Evolutionary conservation across 2,888 invertebrate species (phyloP).

Genomic region (Pheosia tremula): DNA sequence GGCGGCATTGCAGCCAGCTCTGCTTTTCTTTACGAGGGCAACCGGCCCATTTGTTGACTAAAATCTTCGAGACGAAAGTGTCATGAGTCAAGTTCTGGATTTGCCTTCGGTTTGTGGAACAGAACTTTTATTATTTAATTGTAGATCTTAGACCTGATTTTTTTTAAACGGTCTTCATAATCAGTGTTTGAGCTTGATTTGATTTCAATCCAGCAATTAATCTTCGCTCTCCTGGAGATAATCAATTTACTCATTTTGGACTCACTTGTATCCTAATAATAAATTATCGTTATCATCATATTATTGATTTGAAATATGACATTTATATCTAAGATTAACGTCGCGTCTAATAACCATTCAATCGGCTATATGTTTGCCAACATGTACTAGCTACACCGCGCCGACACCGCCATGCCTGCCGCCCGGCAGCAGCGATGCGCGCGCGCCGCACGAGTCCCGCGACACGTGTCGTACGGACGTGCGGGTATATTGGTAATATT

Average conservation of each 20-base stretch:
- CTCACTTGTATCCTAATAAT: background rate
- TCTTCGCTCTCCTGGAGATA: background rate
- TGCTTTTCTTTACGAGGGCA: no score
- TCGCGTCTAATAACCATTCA: background rate
- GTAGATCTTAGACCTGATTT: no score
- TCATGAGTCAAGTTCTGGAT: no score
- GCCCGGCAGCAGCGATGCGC: background rate
- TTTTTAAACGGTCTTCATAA: background rate
- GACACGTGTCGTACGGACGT: background rate
- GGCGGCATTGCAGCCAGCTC: no score
- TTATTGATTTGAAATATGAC: background rate
- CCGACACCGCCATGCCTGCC: background rate
- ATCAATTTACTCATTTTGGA: conserved; percentile 4
- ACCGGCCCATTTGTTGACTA: no score
- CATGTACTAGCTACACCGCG: background rate
- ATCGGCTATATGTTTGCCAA: background rate
- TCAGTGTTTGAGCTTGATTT: background rate
- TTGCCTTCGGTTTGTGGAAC: no score
- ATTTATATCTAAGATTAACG: conserved; percentile 2
- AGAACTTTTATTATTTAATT: no score
- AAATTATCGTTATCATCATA: background rate
- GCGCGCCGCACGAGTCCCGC: background rate
- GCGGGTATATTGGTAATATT: background rate
- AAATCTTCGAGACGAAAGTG: no score
- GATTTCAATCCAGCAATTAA: background rate